Evolutionary conservation across 1,140 invertebrate genomes (phyloP), one percentile per base, ranked within the genome.

Genomic region (Ganaspis sp.): DNA sequence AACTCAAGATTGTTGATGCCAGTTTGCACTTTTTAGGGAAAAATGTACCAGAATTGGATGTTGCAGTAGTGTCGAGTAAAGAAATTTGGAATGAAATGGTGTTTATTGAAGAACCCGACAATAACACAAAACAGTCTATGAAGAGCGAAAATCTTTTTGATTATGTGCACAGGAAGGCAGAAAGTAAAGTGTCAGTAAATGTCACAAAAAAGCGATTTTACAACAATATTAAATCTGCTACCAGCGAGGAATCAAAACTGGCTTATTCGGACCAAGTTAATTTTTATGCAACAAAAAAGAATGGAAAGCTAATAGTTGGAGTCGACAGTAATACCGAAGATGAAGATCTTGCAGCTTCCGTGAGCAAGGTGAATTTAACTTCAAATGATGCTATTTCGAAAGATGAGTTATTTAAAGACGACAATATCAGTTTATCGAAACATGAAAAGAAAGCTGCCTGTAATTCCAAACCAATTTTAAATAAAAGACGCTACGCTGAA

Each of bases 21-120:
- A 85, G 74, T 70, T 71, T 88, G 42, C 87, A 90, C 49, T 90
- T 86, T 72, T 15, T 89, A 0, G 87, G 90, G 34, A 90, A 90
- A 73, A 73, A 83, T 17, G 85, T 89, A 21, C 69, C 87, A 5
- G 69, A 70, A 19, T 90, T 86, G 69, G 82, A 87, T 17, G 78
- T 78, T 71, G 6, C 73, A 26, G 75, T 69, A 79, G 77, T 86
- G 19, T 45, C 77, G 69, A 78, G 34, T 70, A 2, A 81, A 3
- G 45, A 79, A 29, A 76, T 82, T 74, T 73, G 85, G 8, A 78
- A 80, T 9, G 26, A 82, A 21, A 15, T 54, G 3, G 76, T 84
- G 3, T 26, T 72, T 26, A 69, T 90, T 11, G 19, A 83, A 77
- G 58, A 78, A 29, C 12, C 37, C n/a, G 17, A 75, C 29, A 12